Conservation (phyloP, 1,140 invertebrate genomes). For the Plutomurus gul region DNA sequence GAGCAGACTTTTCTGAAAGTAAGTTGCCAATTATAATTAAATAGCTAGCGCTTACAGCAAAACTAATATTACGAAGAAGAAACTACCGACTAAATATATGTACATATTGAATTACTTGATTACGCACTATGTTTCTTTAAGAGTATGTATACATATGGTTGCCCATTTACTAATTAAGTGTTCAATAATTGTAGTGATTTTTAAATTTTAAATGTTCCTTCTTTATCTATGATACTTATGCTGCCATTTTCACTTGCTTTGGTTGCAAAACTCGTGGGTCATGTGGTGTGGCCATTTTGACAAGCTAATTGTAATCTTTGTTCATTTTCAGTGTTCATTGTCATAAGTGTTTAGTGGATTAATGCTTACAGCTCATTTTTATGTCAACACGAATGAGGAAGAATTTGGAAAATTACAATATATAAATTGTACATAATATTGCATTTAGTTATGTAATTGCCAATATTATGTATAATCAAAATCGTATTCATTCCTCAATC, state of each 20-base stretch:
- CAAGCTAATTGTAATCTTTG: not conserved
- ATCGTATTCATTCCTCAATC: not conserved
- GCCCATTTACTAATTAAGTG: not conserved
- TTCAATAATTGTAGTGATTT: slow-evolving; percentile 2
- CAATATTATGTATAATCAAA: not conserved
- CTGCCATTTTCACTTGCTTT: not conserved
- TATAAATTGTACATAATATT: no score
- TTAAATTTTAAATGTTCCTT: not conserved
- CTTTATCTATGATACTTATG: not conserved
- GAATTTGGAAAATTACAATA: no score
- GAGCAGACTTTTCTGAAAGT: no score
- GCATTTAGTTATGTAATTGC: no score
- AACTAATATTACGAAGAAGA: slow-evolving; percentile 9
- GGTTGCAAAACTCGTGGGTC: no score
- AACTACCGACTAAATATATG: slow-evolving; percentile 1
- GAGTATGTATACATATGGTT: not conserved
- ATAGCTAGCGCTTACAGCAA: not conserved
- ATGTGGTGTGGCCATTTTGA: not conserved
- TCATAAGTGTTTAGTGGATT: no score
- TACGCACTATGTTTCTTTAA: no score
- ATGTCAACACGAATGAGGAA: no score
- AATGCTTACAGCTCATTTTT: no score
- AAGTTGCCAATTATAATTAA: not conserved
- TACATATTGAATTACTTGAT: no score
- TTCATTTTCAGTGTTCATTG: not conserved